Base-by-base conservation (phyloP, 2,113 vertebrate species). In the Columbina picui region DNA sequence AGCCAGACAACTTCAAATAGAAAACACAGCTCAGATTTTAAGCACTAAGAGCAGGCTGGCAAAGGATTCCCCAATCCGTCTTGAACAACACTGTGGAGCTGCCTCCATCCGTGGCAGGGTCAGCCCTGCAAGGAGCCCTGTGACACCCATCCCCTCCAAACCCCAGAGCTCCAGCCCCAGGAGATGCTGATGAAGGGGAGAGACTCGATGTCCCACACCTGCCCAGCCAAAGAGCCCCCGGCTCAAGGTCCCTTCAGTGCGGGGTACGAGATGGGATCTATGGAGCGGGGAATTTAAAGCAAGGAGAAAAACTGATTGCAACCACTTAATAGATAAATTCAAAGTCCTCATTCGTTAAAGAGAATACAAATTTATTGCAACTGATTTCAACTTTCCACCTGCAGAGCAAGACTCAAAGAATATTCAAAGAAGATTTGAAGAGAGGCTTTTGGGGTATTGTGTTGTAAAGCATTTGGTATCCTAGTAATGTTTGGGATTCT, bases 401-500 rank as follows among this genome's bases (percentile, higher is more conserved):
- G 59, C 69, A 68, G 38, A 81, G 38, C 30, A 81, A 84, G 49
- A n/a, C 9, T 49, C 79, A 73, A 87, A 69, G 49, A 70, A 59
- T 9, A 91, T 23, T 41, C 56, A 47, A 52, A 49, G 61, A 56
- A 77, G 41, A 70, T 30, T 30, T 63, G 84, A 70, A 71, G 47
- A 27, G 9, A 25, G 22, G 9, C 3, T 16, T 74, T 75, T 92
- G 79, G 64, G 43, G 57, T 69, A 19, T 43, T 57, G 60, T 29
- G 86, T 52, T 64, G 61, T 68, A 84, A 77, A 81, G 50, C 80
- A 22, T 78, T 84, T 93, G 76, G 69, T 65, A 61, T 87, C 79
- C 55, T 21, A 38, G 65, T 38, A 53, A 79, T 94, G 83, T 82
- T 95, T 95, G 69, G 57, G 96, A 95, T 96, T 95, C 93, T 89